A percentile compares a stretch with the other conserved stretches of the same genome.
These are phyloP conservation scores for Cephus runcator DNA, from an alignment of 2,888 invertebrate genomes.

Conservation along the genomic window DNA sequence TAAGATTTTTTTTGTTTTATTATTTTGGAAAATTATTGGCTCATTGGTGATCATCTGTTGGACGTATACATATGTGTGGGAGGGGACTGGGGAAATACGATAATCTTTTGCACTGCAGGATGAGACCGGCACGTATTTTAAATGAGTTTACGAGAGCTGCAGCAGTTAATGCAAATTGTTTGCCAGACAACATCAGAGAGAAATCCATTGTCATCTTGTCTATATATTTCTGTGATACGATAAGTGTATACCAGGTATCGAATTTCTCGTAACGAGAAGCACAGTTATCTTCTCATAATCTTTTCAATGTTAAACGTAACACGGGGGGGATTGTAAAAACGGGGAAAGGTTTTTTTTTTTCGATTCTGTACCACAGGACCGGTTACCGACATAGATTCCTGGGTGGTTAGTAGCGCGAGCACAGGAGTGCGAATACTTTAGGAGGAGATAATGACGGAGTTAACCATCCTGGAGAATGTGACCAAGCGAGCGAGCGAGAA, in stretches of 20 bases:
- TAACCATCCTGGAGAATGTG: neutral
- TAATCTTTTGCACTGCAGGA: constrained; percentile 14
- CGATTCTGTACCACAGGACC: neutral
- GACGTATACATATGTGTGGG: neutral
- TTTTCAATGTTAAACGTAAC: neutral
- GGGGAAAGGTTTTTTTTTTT: neutral
- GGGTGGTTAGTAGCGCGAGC: neutral
- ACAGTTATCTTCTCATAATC: neutral
- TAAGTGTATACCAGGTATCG: neutral
- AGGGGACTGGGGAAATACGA: neutral
- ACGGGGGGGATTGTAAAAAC: neutral
- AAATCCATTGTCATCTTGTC: neutral
- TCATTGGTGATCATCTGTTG: neutral
- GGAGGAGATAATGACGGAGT: neutral
- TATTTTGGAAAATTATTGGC: neutral
- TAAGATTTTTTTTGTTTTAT: neutral
- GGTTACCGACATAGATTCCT: neutral
- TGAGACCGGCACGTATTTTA: neutral
- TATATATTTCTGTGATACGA: neutral
- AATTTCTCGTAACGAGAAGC: neutral
- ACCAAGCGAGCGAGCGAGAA: neutral
- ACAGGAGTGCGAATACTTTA: neutral
- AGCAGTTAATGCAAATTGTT: neutral
- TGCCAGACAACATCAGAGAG: neutral
- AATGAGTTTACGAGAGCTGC: neutral